These are phyloP conservation scores for Paedocypris micromegethes DNA, from an alignment of 2,797 vertebrate genomes.

Conservation along the genomic window DNA sequence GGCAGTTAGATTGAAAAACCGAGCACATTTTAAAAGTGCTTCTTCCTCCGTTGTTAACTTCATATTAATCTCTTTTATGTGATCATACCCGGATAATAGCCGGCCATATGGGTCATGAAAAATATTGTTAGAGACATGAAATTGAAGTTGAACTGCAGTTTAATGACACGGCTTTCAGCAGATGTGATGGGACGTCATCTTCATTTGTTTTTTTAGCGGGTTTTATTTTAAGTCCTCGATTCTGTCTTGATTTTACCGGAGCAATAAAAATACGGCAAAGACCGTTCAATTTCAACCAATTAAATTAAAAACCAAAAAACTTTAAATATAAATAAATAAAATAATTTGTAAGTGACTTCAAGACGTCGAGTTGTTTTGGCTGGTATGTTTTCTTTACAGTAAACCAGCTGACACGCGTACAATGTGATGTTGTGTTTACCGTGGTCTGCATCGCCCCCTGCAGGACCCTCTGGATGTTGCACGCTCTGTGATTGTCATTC, in stretches of 20 bases:
- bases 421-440: constrained; percentile 19
- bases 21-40: background rate
- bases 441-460: constrained; percentile 53
- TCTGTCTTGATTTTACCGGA: no score
- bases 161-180: constrained; percentile 42
- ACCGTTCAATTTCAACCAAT: no score
- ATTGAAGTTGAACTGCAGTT: constrained; percentile 53
- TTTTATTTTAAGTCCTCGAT: background rate
- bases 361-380: no score
- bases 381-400: background rate
- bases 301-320: no score
- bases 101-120: constrained; percentile 55
- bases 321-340: no score
- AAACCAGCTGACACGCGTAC: no score
- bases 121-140: constrained; percentile 53
- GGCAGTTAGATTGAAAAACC: no score
- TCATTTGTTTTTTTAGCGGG: constrained; percentile 11
- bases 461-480: constrained; percentile 86
- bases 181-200: constrained; percentile 32
- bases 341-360: no score
- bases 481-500: constrained; percentile 87
- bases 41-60: constrained; percentile 46
- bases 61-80: constrained; percentile 59
- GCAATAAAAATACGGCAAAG: no score
- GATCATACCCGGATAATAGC: constrained; percentile 49